Evolutionary conservation across 2,888 invertebrate genomes (phyloP), one percentile per base, ranked within the genome.

Genomic region (Drosophila seclusa): DNA sequence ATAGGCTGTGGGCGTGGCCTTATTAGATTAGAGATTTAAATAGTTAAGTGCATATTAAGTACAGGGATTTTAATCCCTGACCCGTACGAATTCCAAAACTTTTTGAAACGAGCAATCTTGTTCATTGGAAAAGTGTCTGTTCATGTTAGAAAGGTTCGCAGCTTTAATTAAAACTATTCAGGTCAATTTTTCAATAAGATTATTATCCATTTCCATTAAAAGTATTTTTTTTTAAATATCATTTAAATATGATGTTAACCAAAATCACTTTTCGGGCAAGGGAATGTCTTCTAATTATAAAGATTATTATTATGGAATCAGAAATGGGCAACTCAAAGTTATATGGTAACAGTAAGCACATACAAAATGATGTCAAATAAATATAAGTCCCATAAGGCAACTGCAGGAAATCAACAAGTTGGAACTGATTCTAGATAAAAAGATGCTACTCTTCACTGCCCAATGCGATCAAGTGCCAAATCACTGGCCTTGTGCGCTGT

Each of bases 401-500:
- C 11, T 42, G 10, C 21, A 42, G 21, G 21, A 21, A 42, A 42
- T 21, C 42, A 21, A 21, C 42, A 42, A 42, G 21, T 42, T 42
- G 21, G 11, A 42, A 11, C 42, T 21, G 27, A 49, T 36, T 10
- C 24, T 2, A 16, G 21, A 45, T 24, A 45, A 4, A 49, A 3
- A 5, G 13, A 55, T 21, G 8, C 8, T 7, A 27, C 27, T 11
- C 59, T 36, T 36, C 32, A 5, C n/a, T 60, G 34, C 4, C 7
- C 13, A 50, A 53, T 32, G 29, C 24, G 53, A 27, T 55, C 50
- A 29, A 29, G 21, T 34, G 21, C 10, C 29, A 55, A 78, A 63
- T 67, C 50, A 36, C 57, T 68, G 27, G 32, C 40, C 21, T 42
- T 52, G 57, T 27, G 59, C 75, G 69, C 76, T 48, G 59, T 31